Evolutionary conservation across 2,113 vertebrate genomes (phyloP).

Genomic region (Pseudopodoces humilis): DNA sequence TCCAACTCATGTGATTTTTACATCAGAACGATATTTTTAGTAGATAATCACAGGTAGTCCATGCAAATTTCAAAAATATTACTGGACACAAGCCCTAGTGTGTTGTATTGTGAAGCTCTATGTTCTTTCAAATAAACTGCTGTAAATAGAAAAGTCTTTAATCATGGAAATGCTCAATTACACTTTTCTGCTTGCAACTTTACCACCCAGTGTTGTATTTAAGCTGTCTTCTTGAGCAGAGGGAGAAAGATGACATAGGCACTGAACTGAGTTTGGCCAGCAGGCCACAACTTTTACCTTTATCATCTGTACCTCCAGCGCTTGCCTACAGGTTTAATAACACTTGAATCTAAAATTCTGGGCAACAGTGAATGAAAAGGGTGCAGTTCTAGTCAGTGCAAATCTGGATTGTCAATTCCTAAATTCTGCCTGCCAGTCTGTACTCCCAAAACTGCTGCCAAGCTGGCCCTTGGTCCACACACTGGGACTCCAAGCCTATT

Average conservation of each 20-base stretch:
- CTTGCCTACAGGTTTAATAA: background rate
- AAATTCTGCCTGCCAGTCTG: conserved; percentile 51
- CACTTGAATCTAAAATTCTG: background rate
- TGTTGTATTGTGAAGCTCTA: background rate
- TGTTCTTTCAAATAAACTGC: background rate
- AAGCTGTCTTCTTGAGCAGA: background rate
- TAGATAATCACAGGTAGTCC: background rate
- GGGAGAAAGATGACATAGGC: background rate
- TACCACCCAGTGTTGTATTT: background rate
- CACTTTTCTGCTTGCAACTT: background rate
- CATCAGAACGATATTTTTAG: background rate
- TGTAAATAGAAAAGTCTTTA: background rate
- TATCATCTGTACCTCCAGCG: background rate
- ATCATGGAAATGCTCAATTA: background rate
- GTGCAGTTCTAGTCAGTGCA: background rate
- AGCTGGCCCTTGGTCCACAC: conserved; percentile 21
- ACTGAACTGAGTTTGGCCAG: background rate
- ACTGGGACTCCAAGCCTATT: conserved; percentile 38
- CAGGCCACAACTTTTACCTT: background rate
- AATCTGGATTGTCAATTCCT: background rate
- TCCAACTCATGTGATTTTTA: background rate
- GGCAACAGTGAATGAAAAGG: background rate
- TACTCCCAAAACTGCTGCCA: conserved; percentile 47
- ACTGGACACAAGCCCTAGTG: background rate
- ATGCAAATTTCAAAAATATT: background rate